These are phyloP conservation scores for Cololabis saira DNA, from an alignment of 2,113 vertebrate genomes.

Conservation along the genomic window DNA sequence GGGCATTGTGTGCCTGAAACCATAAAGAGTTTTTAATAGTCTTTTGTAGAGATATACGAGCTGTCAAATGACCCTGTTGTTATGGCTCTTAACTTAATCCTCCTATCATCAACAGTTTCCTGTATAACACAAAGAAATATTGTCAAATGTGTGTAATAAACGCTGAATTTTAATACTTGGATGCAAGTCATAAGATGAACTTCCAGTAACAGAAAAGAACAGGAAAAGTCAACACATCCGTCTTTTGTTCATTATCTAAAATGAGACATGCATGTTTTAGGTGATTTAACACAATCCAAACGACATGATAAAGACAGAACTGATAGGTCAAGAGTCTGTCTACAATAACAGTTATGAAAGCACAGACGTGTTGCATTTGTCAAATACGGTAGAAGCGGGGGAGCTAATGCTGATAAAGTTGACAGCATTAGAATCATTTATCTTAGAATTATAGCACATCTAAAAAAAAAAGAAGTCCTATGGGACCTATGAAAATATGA, in stretches of 20 bases:
- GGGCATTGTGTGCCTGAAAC: neutral
- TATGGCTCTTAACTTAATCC: constrained; percentile 2
- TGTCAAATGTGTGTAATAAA: neutral
- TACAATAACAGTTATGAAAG: too few species aligned
- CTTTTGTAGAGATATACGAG: neutral
- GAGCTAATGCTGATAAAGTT: too few species aligned
- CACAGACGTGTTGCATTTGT: too few species aligned
- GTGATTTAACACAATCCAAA: too few species aligned
- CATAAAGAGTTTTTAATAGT: too few species aligned
- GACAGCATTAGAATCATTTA: too few species aligned
- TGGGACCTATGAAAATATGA: too few species aligned
- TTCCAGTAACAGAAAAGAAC: constrained; percentile 17
- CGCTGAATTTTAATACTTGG: constrained; percentile 1
- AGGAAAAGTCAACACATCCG: constrained; percentile 32
- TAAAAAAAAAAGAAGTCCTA: too few species aligned
- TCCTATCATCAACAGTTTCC: neutral
- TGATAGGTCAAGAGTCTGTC: too few species aligned
- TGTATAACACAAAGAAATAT: constrained; percentile 10
- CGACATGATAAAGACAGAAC: too few species aligned
- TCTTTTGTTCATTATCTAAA: constrained; percentile 34
- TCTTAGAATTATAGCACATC: too few species aligned
- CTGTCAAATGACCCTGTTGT: constrained; percentile 8
- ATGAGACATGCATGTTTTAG: neutral
- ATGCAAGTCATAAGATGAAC: neutral
- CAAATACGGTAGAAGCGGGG: too few species aligned